phyloP scores from a whole-genome alignment of 2,797 vertebrate genomes.

The Acropternis orthonyx region DNA sequence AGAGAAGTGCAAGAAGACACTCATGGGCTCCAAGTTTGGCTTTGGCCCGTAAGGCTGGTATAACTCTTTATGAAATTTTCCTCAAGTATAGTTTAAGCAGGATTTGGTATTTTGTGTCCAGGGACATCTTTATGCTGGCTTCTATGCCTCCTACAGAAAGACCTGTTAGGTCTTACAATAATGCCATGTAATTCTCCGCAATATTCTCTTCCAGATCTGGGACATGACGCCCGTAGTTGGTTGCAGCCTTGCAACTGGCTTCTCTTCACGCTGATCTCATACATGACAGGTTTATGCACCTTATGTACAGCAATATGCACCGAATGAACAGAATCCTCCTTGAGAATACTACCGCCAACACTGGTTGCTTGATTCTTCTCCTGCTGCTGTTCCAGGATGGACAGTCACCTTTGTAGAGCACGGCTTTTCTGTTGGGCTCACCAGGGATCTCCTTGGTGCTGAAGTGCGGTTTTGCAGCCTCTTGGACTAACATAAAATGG shows the following conservation, averaged over 20 bases:
- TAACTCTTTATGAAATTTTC: not conserved
- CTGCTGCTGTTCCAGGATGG: slow-evolving; percentile 50
- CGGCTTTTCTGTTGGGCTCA: slow-evolving; percentile 36
- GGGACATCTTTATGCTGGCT: not conserved
- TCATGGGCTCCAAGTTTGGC: not conserved
- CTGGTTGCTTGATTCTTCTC: slow-evolving; percentile 51
- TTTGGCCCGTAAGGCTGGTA: not conserved
- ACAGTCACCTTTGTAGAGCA: slow-evolving; percentile 46
- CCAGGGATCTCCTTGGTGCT: not conserved
- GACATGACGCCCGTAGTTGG: slow-evolving; percentile 96
- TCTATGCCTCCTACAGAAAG: not conserved
- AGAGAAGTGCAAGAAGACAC: not conserved
- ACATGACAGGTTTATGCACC: slow-evolving; percentile 13
- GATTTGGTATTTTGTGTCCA: not conserved
- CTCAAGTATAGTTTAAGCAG: not conserved
- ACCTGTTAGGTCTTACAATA: not conserved
- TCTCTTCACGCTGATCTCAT: slow-evolving; percentile 85
- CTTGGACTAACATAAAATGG: not conserved
- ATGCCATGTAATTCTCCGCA: not conserved
- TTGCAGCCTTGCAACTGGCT: slow-evolving; percentile 92
- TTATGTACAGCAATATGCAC: slow-evolving; percentile 48
- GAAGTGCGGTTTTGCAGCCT: not conserved
- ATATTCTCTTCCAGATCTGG: slow-evolving; percentile 85
- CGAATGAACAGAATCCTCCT: slow-evolving; percentile 28
- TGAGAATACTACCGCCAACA: slow-evolving; percentile 65